Evolutionary conservation across 2,113 vertebrate genomes (phyloP).

Genomic region (Charina bottae): DNA sequence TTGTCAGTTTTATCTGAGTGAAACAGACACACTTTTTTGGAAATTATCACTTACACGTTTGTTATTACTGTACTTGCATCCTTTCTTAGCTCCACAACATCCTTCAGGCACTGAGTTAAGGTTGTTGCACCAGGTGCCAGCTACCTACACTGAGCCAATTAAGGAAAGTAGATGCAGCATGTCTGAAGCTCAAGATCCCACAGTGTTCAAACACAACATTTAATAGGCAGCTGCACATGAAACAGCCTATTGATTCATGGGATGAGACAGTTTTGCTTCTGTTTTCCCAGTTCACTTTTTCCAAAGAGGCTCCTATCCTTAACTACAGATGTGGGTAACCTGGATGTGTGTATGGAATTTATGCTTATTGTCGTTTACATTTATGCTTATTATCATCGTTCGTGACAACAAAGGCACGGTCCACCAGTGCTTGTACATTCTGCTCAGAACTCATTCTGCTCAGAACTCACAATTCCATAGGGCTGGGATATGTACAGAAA

Average conservation of each 20-base stretch:
- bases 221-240: not conserved
- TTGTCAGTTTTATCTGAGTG: not conserved
- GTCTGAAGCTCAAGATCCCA: not conserved
- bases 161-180: not conserved
- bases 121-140: not conserved
- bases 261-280: too few relatives aligned
- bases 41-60: not conserved
- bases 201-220: not conserved
- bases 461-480: not conserved
- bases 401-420: not conserved
- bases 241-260: not conserved
- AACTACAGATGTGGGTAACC: not conserved
- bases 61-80: not conserved
- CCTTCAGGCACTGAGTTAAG: not conserved
- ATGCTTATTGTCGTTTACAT: too few relatives aligned
- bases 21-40: not conserved
- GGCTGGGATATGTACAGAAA: not conserved
- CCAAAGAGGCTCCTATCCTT: not conserved
- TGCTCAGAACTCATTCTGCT: not conserved
- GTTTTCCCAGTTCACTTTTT: not conserved
- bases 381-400: too few relatives aligned
- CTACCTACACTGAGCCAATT: not conserved
- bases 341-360: not conserved
- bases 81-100: not conserved
- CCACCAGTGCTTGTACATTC: not conserved